These are phyloP conservation scores for Pogona vitticeps DNA, from an alignment of 2,113 vertebrate species.

Conservation along the genomic window DNA sequence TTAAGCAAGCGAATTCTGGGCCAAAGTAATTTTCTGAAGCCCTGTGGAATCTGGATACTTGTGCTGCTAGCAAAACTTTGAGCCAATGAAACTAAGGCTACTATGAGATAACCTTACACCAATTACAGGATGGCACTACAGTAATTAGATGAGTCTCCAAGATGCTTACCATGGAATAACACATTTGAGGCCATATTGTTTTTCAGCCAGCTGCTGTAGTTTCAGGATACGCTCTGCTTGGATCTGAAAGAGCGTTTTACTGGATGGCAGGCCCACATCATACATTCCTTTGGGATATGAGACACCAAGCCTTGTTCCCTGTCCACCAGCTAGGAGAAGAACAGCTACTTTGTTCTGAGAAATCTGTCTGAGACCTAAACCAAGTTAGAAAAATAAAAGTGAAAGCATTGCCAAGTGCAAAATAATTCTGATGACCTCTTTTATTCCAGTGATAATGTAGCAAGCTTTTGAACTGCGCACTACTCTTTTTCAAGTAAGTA, in stretches of 20 bases:
- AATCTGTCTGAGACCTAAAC: slow-evolving; percentile 83
- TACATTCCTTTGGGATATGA: slow-evolving; percentile 97
- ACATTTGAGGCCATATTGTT: slow-evolving; percentile 79
- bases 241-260: slow-evolving; percentile 97
- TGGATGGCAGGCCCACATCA: slow-evolving; percentile 91
- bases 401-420: not conserved
- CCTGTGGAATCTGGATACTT: not conserved
- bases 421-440: not conserved
- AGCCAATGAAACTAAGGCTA: not conserved
- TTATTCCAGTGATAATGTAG: not conserved
- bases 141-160: not conserved
- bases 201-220: slow-evolving; percentile 87
- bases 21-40: not conserved
- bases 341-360: slow-evolving; percentile 88
- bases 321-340: slow-evolving; percentile 92
- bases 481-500: not conserved
- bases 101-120: not conserved
- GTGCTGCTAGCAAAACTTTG: not conserved
- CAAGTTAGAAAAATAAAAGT: slow-evolving; percentile 14
- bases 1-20: not conserved
- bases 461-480: not conserved
- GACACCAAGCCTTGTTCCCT: slow-evolving; percentile 93
- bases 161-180: slow-evolving; percentile 89
- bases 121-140: not conserved
- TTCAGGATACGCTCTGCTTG: slow-evolving; percentile 93